Evolutionary conservation across 2,888 invertebrate genomes (phyloP), one percentile per base, ranked within the genome.

Genomic region (Andrena hattorfiana): DNA sequence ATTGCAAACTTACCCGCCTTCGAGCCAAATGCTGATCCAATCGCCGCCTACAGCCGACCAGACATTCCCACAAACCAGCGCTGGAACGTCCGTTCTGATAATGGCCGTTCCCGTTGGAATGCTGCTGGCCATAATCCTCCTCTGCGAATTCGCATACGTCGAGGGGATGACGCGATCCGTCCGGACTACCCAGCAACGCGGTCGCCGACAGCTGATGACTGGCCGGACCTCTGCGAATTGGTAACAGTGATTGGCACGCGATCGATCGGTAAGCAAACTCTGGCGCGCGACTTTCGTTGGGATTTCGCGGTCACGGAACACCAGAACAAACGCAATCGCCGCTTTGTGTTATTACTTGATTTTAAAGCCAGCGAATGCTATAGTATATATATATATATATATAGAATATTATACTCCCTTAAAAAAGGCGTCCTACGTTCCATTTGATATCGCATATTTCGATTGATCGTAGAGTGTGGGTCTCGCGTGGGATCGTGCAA

Each of bases 201-300:
- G 97, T 97, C 72, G 97, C 97, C 86, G 97, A 97, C 92, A 98
- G 94, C 94, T 98, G 97, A 94, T 97, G 97, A 90, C 97, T 96
- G 92, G 96, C 97, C 90, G 96, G 96, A 94, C 96, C 96, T 94
- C 97, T 97, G 93, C 0, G 93, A 73, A 85, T 67, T 54, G n/a
- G 7, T 32, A 69, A 42, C 23, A n/a, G 51, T 42, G n/a, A 60
- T 74, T 26, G 23, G 23, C 23, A 13, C 56, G 56, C 56, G 56
- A 56, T 56, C 56, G 56, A 56, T 56, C 56, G 26, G 23, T 0
- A 13, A 8, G 56, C 23, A 56, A 26, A 13, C 23, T 26, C 56
- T 0, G 26, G 10, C 10, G 0, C 13, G 26, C 23, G 23, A 10
- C 10, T 10, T 23, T 8, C 20, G 56, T 23, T 3, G 2, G 23